A percentile compares a stretch with the other conserved stretches of the same genome.
Conservation (phyloP, 2,113 vertebrate genomes). For the Alaudala cheleensis region DNA sequence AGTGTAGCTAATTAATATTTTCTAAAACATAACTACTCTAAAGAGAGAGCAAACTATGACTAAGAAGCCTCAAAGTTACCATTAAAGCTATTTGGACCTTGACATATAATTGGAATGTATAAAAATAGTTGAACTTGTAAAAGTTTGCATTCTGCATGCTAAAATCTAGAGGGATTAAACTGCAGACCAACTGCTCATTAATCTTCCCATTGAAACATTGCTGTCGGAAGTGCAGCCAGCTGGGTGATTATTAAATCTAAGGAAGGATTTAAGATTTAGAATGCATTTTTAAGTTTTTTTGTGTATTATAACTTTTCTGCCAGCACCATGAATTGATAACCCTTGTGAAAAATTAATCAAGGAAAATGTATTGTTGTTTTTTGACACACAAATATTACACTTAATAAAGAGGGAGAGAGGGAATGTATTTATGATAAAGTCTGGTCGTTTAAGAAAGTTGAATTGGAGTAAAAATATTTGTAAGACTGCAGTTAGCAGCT, state of each 20-base stretch:
- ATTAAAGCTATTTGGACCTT: slow-evolving; percentile 45
- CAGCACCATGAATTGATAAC: slow-evolving; percentile 1
- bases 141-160: slow-evolving; percentile 44
- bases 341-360: slow-evolving; percentile 34
- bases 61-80: slow-evolving; percentile 41
- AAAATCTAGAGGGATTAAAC: slow-evolving; percentile 59
- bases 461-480: background rate
- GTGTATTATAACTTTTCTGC: slow-evolving; percentile 16
- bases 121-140: slow-evolving; percentile 48
- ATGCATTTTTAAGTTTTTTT: slow-evolving; percentile 40
- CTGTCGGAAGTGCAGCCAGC: slow-evolving; percentile 44
- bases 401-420: background rate
- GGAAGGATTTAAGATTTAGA: slow-evolving; percentile 53
- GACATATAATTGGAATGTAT: slow-evolving; percentile 52
- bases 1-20: slow-evolving; percentile 21
- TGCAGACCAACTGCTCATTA: slow-evolving; percentile 53
- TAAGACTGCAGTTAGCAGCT: background rate
- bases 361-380: background rate
- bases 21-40: background rate
- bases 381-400: background rate
- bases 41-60: slow-evolving; percentile 4
- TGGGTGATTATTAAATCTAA: slow-evolving; percentile 58
- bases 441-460: background rate
- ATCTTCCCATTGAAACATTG: slow-evolving; percentile 45
- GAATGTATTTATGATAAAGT: background rate